Percentiles rank a stretch among this genome's conserved stretches.
These are phyloP conservation scores for Drosophila auraria DNA, from an alignment of 1,140 invertebrate genomes.

Conservation along the genomic window DNA sequence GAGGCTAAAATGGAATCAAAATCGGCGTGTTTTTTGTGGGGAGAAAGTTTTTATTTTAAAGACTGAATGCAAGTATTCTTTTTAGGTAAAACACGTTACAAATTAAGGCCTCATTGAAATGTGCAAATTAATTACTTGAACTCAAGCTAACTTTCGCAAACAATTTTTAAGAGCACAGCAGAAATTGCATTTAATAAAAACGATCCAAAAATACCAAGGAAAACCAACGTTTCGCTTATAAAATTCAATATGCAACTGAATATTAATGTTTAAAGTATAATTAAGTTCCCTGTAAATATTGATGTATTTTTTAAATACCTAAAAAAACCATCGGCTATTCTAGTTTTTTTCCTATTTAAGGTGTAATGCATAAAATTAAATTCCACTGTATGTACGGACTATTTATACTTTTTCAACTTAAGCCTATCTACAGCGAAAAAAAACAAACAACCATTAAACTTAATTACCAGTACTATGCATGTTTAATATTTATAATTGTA, in stretches of 20 bases:
- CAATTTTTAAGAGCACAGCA: constrained; percentile 25
- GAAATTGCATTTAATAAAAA: constrained; percentile 5
- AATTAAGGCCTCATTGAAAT: constrained; percentile 4
- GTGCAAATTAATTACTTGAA: background rate
- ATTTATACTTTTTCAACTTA: constrained; percentile 74
- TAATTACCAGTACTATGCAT: constrained; percentile 76
- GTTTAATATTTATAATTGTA: constrained; percentile 82
- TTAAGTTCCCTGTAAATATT: constrained; percentile 74
- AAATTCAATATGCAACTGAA: constrained; percentile 54
- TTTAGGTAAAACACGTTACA: constrained; percentile 22
- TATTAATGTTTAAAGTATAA: constrained; percentile 37
- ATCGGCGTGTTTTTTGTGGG: constrained; percentile 16
- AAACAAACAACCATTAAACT: constrained; percentile 59
- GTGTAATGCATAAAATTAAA: constrained; percentile 44
- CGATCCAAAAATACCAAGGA: constrained; percentile 5
- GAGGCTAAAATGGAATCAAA: constrained; percentile 48
- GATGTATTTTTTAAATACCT: constrained; percentile 53
- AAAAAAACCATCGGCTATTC: constrained; percentile 35
- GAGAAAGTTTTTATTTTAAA: constrained; percentile 62
- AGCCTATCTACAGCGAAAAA: constrained; percentile 55
- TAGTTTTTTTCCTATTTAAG: constrained; percentile 48
- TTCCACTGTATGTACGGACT: constrained; percentile 46
- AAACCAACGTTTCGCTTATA: constrained; percentile 49
- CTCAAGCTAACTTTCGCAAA: constrained; percentile 19
- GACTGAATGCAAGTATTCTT: constrained; percentile 60